These are phyloP conservation scores for Turnix velox DNA, from an alignment of 2,113 vertebrate species.

Conservation along the genomic window DNA sequence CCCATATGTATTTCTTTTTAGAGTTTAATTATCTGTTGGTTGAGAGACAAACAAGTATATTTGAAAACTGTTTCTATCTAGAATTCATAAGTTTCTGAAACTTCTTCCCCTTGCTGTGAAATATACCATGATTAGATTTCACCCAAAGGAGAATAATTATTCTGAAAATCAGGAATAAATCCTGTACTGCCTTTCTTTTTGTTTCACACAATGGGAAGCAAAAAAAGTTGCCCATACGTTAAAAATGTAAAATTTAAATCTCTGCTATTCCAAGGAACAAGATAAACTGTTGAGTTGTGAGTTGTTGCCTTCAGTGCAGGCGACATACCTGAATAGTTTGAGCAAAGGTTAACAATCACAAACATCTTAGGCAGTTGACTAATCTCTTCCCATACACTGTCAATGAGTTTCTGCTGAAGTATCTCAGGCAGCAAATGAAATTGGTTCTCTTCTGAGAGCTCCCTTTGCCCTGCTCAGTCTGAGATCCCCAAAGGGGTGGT, in stretches of 20 bases:
- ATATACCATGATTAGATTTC: neutral
- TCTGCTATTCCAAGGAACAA: neutral
- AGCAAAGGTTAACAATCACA: neutral
- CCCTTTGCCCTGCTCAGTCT: neutral
- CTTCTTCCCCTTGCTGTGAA: neutral
- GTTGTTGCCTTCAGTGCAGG: neutral
- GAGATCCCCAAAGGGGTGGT: neutral
- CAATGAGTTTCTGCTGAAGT: conserved; percentile 9
- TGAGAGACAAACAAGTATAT: neutral
- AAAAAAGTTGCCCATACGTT: neutral
- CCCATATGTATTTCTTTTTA: neutral
- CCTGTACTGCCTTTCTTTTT: neutral
- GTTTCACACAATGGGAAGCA: neutral
- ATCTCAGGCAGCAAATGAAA: conserved; percentile 9
- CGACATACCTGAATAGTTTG: neutral
- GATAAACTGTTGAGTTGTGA: neutral
- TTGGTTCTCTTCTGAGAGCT: neutral
- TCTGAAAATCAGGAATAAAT: neutral
- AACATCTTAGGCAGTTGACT: neutral
- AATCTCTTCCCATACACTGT: neutral
- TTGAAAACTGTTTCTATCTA: neutral
- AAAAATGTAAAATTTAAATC: neutral
- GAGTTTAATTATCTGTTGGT: neutral
- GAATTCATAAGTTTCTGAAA: neutral
- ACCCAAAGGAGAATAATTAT: neutral